A percentile compares a stretch with the other conserved stretches of the same genome.
Evolutionary conservation across 2,888 invertebrate species (phyloP).

Genomic region (Chalcosyrphus nemorum): DNA sequence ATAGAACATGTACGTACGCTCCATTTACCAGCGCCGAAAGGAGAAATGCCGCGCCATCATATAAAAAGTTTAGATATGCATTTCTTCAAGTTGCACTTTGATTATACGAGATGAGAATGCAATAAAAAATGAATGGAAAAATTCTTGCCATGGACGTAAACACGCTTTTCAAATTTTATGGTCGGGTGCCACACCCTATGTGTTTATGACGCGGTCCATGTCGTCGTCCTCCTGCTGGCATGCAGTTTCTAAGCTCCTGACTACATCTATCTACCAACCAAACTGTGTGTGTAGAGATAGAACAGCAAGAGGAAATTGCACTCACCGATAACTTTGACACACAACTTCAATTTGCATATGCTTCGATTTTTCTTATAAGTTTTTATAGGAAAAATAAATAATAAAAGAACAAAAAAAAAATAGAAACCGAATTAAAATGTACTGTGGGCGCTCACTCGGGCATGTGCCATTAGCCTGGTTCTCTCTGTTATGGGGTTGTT

Average conservation of each 20-base stretch:
- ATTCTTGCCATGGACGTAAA: conserved; percentile 39
- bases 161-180: conserved; percentile 51
- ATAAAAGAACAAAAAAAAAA: conserved; percentile 10
- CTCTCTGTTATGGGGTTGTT: background rate
- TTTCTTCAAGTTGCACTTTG: conserved; percentile 50
- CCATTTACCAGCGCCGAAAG: background rate
- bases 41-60: background rate
- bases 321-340: conserved; percentile 57
- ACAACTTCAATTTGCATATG: conserved; percentile 61
- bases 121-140: conserved; percentile 57
- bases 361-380: conserved; percentile 40
- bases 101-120: conserved; percentile 55
- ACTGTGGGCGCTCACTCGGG: conserved; percentile 16
- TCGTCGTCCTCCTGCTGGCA: background rate
- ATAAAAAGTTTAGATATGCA: conserved; percentile 21
- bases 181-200: conserved; percentile 16
- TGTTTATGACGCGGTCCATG: conserved; percentile 17
- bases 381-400: conserved; percentile 1
- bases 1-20: background rate
- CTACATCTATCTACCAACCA: too few species aligned
- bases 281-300: background rate
- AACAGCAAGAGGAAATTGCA: conserved; percentile 43
- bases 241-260: background rate
- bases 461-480: conserved; percentile 50
- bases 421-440: conserved; percentile 46